These are phyloP conservation scores for Pangasius djambal DNA, from an alignment of 2,797 vertebrate species.

Conservation along the genomic window DNA sequence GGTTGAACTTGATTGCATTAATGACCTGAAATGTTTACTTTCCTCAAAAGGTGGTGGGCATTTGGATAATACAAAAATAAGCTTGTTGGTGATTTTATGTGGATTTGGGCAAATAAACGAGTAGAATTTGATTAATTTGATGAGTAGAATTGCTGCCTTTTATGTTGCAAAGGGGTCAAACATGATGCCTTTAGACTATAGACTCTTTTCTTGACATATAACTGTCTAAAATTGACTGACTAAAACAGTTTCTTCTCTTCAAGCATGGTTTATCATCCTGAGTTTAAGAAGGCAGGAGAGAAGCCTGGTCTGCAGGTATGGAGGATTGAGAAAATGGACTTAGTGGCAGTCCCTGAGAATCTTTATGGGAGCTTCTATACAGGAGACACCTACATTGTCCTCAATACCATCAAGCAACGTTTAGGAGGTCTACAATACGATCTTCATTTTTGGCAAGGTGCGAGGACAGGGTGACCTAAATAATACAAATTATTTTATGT, in stretches of 20 bases:
- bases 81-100: background rate
- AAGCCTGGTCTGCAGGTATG: constrained; percentile 86
- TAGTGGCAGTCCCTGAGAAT: constrained; percentile 81
- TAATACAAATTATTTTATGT: background rate
- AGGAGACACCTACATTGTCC: constrained; percentile 86
- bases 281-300: constrained; percentile 84
- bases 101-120: background rate
- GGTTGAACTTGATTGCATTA: background rate
- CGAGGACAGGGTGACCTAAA: constrained; percentile 20
- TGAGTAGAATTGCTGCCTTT: background rate
- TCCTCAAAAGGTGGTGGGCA: background rate
- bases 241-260: constrained; percentile 29
- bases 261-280: constrained; percentile 78
- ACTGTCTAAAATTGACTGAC: background rate
- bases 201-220: background rate
- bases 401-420: constrained; percentile 78
- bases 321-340: constrained; percentile 87
- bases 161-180: background rate
- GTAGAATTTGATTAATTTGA: background rate
- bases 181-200: background rate
- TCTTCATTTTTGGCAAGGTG: constrained; percentile 90
- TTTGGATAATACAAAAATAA: background rate
- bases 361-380: constrained; percentile 86
- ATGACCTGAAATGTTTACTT: background rate
- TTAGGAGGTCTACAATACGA: constrained; percentile 78